Evolutionary conservation across 92 coral and sea anemone genomes (phyloP).

Genomic region (Porites rus): DNA sequence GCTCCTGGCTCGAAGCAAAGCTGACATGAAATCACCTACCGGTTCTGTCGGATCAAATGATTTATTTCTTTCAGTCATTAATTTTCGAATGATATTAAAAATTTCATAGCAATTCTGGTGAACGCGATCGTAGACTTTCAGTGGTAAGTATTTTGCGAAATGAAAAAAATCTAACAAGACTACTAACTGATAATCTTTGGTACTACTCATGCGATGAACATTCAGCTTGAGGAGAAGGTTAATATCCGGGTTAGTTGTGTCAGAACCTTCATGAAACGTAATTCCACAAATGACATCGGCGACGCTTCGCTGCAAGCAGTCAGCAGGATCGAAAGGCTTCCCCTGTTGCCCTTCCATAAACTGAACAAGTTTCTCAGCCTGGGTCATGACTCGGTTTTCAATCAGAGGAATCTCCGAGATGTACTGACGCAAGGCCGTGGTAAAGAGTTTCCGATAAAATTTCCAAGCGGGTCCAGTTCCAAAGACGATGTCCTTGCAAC

Average conservation of each 20-base stretch:
- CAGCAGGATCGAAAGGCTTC: constrained; percentile 65
- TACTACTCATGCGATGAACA: background rate
- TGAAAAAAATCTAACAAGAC: constrained; percentile 14
- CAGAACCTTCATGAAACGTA: constrained; percentile 63
- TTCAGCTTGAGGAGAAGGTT: constrained; percentile 18
- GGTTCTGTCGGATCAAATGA: constrained; percentile 28
- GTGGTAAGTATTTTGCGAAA: background rate
- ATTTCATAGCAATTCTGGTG: background rate
- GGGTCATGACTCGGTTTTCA: constrained; percentile 59
- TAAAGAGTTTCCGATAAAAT: constrained; percentile 67
- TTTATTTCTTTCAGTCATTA: background rate
- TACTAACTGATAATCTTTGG: background rate
- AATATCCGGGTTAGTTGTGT: constrained; percentile 61
- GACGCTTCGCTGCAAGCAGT: constrained; percentile 61
- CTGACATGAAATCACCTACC: constrained; percentile 40
- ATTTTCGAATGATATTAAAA: constrained; percentile 1
- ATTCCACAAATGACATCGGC: constrained; percentile 74
- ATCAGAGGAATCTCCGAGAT: constrained; percentile 37
- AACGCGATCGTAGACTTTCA: constrained; percentile 7
- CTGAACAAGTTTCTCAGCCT: constrained; percentile 56
- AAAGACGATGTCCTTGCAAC: constrained; percentile 33
- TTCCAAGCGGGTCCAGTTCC: constrained; percentile 80
- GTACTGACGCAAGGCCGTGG: constrained; percentile 68
- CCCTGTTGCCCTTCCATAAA: constrained; percentile 47
- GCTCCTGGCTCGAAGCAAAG: constrained; percentile 26